Base-by-base conservation (phyloP, 2,888 invertebrate species). In the Punctoribates punctum region DNA sequence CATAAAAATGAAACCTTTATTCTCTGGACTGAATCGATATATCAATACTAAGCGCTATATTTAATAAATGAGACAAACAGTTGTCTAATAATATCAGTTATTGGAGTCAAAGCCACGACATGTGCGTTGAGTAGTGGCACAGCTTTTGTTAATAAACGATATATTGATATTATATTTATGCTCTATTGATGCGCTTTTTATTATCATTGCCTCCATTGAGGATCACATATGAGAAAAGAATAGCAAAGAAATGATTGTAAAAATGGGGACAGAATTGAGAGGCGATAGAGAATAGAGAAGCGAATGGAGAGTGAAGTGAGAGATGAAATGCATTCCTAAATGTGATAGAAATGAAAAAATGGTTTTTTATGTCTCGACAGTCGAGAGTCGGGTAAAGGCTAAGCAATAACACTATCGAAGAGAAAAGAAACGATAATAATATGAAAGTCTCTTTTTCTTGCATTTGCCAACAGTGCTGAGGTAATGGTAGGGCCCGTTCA, bases 91-190 rank as follows among this genome's bases (percentile, higher is more conserved):
- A 48, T 48, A 48, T 48, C 46, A 17, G 13, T 15, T 48, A 48
- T 62, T 27, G 62, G 25, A 27, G 29, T 62, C 15, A 62, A 62
- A 62, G 25, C 62, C 62, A 62, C 62, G 27, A 62, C 62, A 62
- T 62, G n/a, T 27, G 29, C 27, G 15, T 27, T 25, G 8, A 8
- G 57, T 34, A 25, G 23, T 62, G 13, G 13, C 62, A 54, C 27
- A 65, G 65, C 25, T 34, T 27, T 29, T 65, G 34, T 38, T 29
- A 65, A 34, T 29, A 34, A 17, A 57, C 3, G 57, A 65, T 15
- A 65, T 25, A 57, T 57, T 17, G 34, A 38, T 34, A 65, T 29
- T 65, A 65, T 65, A 65, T 65, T 65, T 65, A 65, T 65, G 34
- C 38, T 65, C 38, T 65, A 23, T 25, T 65, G 34, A 65, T 65